phyloP scores from a whole-genome alignment of 2,797 vertebrate species.

The Pelobates cultripes region DNA sequence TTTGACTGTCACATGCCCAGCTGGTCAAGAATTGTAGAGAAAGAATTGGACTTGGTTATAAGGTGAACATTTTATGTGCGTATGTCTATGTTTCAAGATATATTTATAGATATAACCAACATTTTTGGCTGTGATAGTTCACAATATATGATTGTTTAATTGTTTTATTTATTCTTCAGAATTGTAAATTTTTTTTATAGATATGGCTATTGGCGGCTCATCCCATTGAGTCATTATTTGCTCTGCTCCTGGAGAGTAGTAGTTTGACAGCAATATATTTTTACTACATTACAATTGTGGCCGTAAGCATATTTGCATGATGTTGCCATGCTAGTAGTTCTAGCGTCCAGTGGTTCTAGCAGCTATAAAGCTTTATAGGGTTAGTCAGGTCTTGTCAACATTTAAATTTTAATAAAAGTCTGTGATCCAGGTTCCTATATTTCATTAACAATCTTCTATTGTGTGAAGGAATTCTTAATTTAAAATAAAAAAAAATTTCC shows the following conservation, averaged over 20 bases:
- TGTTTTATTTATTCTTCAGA: constrained; percentile 29
- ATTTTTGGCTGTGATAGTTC: background rate
- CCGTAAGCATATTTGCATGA: background rate
- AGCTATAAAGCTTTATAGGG: no score
- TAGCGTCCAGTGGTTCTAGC: no score
- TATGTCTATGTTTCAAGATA: background rate
- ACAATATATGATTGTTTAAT: background rate
- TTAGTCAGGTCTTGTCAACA: no score
- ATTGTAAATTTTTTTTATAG: background rate
- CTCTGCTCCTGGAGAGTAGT: constrained; percentile 33
- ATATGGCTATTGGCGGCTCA: background rate
- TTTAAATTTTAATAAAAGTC: no score
- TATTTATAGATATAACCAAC: background rate
- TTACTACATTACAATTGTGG: background rate
- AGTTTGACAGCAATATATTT: background rate
- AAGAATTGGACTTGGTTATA: background rate
- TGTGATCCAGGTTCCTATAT: no score
- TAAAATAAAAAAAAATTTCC: no score
- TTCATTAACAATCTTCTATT: no score
- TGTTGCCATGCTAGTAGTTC: background rate
- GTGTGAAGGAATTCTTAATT: no score
- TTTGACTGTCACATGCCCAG: background rate
- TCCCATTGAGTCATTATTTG: background rate
- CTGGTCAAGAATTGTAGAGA: background rate
- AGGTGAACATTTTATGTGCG: background rate